Base-by-base conservation (phyloP, 2,113 vertebrate genomes). In the Malurus elegans region DNA sequence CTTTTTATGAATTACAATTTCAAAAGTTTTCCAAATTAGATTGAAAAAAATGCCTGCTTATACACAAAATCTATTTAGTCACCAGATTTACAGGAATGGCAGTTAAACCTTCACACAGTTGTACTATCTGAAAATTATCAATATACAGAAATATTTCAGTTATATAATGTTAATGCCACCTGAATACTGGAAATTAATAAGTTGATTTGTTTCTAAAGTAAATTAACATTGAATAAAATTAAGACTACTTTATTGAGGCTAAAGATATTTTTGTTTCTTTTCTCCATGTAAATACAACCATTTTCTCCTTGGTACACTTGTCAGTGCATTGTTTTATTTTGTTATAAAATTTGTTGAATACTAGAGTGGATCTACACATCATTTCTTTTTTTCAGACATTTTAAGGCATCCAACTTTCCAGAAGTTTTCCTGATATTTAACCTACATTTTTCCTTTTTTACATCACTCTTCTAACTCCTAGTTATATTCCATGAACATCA, bases 391-490 rank as follows among this genome's bases (percentile, higher is more conserved):
- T 79, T 82, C 20, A 54, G 40, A 34, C 9, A 28, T 18, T 57
- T 79, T 38, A 72, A 91, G 31, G 14, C 14, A 57, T n/a, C 32
- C 58, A 50, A 34, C 12, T 44, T 81, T 73, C 38, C 58, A 34
- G 34, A 84, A 18, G 13, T 54, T 88, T 66, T 88, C 47, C 64
- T 90, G 51, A 25, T 70, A 70, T 67, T 58, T 82, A 51, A 28
- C 21, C 54, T 50, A 32, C 12, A 4, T 79, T 93, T 94, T 73
- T 17, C 10, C 12, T 19, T 79, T 93, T 79, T 53, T 34, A 29
- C 45, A 18, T 88, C 76, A 70, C 54, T 94, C 71, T 91, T 95
- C 50, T 73, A 78, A 78, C 85, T 93, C 90, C 92, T 80, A 67
- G 87, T 88, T 93, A 36, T 66, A 86, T 58, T 26, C 58, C 42